Evolutionary conservation across 2,113 vertebrate species (phyloP).

Genomic region (Carlito syrichta): DNA sequence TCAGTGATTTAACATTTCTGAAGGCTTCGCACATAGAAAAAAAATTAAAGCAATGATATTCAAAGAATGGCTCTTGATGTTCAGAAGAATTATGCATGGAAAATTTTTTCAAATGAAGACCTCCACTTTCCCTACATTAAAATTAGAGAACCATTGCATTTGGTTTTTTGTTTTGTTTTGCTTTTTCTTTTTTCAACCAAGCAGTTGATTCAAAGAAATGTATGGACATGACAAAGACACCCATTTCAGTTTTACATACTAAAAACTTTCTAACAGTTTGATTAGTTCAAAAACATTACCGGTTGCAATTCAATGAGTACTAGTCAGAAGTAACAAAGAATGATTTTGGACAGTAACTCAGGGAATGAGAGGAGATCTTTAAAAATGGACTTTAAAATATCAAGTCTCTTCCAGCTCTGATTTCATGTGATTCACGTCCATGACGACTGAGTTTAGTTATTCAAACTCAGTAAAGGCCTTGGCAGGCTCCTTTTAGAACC

Average conservation of each 20-base stretch:
- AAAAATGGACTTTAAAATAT: neutral
- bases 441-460: neutral
- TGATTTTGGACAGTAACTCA: neutral
- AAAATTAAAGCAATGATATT: conserved; percentile 27
- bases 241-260: neutral
- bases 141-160: neutral
- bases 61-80: neutral
- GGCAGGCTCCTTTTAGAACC: neutral
- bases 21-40: neutral
- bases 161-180: neutral
- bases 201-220: neutral
- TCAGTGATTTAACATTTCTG: neutral
- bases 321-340: neutral
- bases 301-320: neutral
- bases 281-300: neutral
- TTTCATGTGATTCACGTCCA: neutral
- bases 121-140: neutral
- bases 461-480: neutral
- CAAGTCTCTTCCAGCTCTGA: neutral
- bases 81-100: neutral
- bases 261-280: neutral
- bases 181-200: neutral
- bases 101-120: conserved; percentile 6
- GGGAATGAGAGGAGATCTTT: neutral
- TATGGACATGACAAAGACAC: neutral